Evolutionary conservation across 2,888 invertebrate species (phyloP).

Genomic region (Drosophila kambysellisi): DNA sequence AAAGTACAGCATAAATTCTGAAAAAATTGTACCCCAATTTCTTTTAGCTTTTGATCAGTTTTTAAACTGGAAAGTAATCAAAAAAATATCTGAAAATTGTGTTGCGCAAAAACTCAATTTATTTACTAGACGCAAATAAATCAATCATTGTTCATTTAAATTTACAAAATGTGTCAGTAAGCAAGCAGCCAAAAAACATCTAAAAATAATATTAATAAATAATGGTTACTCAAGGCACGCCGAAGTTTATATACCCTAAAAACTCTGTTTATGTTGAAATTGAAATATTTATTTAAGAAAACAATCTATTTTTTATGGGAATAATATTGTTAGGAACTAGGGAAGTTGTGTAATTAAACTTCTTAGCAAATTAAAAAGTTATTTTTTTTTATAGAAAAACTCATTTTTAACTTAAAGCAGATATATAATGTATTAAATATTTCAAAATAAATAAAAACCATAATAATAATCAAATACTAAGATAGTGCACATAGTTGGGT

Average conservation of each 20-base stretch:
- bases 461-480: no score
- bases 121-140: slow-evolving; percentile 43
- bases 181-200: slow-evolving; percentile 6
- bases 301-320: neutral
- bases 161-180: slow-evolving; percentile 26
- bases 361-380: no score
- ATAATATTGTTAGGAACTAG: neutral
- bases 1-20: slow-evolving; percentile 25
- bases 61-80: neutral
- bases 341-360: no score
- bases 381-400: neutral
- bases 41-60: slow-evolving; percentile 1
- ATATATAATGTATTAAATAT: no score
- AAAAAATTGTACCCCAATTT: neutral
- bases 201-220: neutral
- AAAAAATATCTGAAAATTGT: slow-evolving; percentile 3
- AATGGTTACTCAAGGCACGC: neutral
- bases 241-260: neutral
- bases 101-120: slow-evolving; percentile 27
- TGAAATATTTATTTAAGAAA: neutral
- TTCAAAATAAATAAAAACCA: no score
- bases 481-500: no score
- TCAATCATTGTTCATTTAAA: slow-evolving; percentile 36
- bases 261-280: neutral
- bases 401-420: no score